Evolutionary conservation across 1,140 invertebrate genomes (phyloP).

Genomic region (Antheraea pernyi): DNA sequence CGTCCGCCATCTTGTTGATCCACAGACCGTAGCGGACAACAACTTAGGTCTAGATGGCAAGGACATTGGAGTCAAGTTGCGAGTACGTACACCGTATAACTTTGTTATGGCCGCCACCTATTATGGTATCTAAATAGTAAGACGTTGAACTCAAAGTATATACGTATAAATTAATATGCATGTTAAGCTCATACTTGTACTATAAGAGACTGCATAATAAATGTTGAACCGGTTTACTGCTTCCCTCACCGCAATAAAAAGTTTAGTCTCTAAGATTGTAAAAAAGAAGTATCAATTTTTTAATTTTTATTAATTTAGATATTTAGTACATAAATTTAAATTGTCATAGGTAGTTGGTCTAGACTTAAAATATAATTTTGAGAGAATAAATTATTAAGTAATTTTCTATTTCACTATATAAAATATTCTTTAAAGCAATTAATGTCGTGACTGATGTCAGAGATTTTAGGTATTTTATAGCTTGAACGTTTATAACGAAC

Average conservation of each 20-base stretch:
- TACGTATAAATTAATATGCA: neutral
- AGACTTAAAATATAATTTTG: neutral
- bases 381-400: no score
- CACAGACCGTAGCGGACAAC: conserved; percentile 55
- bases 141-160: conserved; percentile 23
- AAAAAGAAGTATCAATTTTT: neutral
- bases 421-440: no score
- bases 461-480: no score
- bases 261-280: neutral
- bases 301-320: neutral
- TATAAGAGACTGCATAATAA: conserved; percentile 33
- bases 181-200: neutral
- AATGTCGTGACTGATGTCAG: no score
- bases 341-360: neutral
- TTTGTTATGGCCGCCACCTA: conserved; percentile 24
- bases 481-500: no score
- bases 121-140: conserved; percentile 16
- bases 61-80: conserved; percentile 45
- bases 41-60: conserved; percentile 54
- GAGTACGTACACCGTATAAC: conserved; percentile 33
- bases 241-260: conserved; percentile 18
- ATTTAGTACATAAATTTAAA: neutral
- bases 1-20: conserved; percentile 67
- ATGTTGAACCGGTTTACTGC: conserved; percentile 32
- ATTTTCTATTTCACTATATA: no score